Evolutionary conservation across 2,797 vertebrate genomes (phyloP), one percentile per base, ranked within the genome.

Genomic region (Holocentrus rufus): DNA sequence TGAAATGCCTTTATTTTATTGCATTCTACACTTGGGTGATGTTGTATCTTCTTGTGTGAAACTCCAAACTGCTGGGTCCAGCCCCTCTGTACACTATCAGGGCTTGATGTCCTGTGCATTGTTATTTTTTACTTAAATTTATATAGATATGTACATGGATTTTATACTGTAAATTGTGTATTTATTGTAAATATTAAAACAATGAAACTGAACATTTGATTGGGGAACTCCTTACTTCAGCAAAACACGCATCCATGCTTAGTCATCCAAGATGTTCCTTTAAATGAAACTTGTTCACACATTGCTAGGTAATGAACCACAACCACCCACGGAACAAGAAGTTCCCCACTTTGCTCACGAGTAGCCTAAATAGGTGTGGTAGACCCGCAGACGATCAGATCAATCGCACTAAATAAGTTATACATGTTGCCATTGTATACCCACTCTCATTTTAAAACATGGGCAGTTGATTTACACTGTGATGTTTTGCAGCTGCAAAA

Each of bases 81-180:
- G 92, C 92, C 91, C 92, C 88, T 93, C 93, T 93, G 94, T 95
- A 95, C 95, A 95, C 94, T 96, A 95, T 93, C 95, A 93, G 94
- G 96, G 95, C 96, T 97, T 91, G 95, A 97, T 77, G 96, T 94
- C 95, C 95, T 95, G 96, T 94, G 92, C 93, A 94, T 96, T 88
- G 85, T 52, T 91, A 92, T 93, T 93, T 94, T 95, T 92, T 94
- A 93, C 90, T 87, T 89, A 93, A 89, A 91, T 94, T 94, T 92
- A 90, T 95, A 94, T 94, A 89, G 91, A 88, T 88, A 89, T 94
- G 92, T 94, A 95, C 91, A 94, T 93, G 93, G 86, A 91, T 94
- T 95, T 94, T 95, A 94, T 96, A 96, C 94, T 96, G 95, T 94
- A 94, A 95, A 93, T 95, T 94, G 90, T 95, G 94, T 96, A 96